Percentiles rank a stretch among this genome's conserved stretches.
These are phyloP conservation scores for Dasypogon diadema DNA, from an alignment of 2,888 invertebrate species.

Conservation along the genomic window DNA sequence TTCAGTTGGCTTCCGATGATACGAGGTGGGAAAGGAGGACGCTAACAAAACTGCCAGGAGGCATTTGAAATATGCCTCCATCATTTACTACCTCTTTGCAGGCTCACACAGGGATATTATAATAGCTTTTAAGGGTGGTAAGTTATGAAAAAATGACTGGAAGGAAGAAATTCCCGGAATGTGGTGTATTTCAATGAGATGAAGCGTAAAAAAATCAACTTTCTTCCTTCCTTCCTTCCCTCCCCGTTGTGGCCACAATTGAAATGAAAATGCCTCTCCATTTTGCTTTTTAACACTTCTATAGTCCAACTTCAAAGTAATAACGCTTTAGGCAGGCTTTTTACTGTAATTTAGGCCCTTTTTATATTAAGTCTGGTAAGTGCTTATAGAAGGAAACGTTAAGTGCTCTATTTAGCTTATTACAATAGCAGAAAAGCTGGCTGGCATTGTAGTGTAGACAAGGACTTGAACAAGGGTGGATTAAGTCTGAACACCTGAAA, in stretches of 20 bases:
- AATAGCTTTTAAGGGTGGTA: conserved; percentile 15
- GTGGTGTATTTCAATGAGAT: conserved; percentile 36
- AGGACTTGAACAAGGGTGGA: too few relatives aligned
- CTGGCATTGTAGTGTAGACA: too few relatives aligned
- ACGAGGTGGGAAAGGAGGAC: background rate
- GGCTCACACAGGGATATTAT: conserved; percentile 3
- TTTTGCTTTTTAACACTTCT: conserved; percentile 39
- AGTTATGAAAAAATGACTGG: conserved; percentile 14
- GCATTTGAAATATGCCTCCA: conserved; percentile 34
- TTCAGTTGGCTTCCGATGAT: background rate
- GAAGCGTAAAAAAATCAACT: conserved; percentile 41
- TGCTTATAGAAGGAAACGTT: conserved; percentile 40
- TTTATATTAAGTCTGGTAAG: conserved; percentile 9
- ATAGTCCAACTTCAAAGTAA: conserved; percentile 27
- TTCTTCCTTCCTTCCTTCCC: background rate
- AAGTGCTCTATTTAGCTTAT: conserved; percentile 34
- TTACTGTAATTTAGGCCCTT: conserved; percentile 39
- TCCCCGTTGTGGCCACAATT: background rate
- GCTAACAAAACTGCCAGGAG: background rate
- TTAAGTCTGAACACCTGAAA: too few relatives aligned
- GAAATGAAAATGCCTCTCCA: conserved; percentile 31
- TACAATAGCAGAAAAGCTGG: background rate
- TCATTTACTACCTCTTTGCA: conserved; percentile 1
- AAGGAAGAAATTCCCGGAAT: conserved; percentile 8
- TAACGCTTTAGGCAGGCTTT: conserved; percentile 23